phyloP scores from a whole-genome alignment of 2,888 invertebrate species.

The Hirtodrosophila cameraria region DNA sequence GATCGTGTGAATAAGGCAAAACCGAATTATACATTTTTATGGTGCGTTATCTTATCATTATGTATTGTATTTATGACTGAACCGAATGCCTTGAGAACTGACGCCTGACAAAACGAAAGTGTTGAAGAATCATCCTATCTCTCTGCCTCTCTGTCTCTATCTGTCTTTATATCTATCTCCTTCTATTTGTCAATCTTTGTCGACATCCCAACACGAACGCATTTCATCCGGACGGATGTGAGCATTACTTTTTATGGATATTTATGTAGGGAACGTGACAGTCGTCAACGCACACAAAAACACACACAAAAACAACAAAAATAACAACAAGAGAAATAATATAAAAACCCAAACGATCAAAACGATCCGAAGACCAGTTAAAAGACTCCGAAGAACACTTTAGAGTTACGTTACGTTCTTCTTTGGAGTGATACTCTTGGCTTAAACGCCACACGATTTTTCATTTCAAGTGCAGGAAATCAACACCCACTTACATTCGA shows the following conservation, averaged over 20 bases:
- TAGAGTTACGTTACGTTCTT: slow-evolving; percentile 6
- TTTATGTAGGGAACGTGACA: slow-evolving; percentile 77
- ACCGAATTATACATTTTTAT: slow-evolving; percentile 49
- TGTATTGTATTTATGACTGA: slow-evolving; percentile 58
- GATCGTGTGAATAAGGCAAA: slow-evolving; percentile 69
- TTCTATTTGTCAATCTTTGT: slow-evolving; percentile 37
- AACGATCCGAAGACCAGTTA: slow-evolving; percentile 11
- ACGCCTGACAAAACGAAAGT: slow-evolving; percentile 53
- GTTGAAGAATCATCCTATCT: slow-evolving; percentile 43
- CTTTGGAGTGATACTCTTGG: slow-evolving; percentile 2
- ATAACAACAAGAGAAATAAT: slow-evolving; percentile 17
- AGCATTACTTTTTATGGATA: slow-evolving; percentile 81
- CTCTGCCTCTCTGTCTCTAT: background rate
- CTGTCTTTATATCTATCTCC: slow-evolving; percentile 1
- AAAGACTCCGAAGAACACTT: slow-evolving; percentile 38
- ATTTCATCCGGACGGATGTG: slow-evolving; percentile 77
- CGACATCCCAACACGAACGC: slow-evolving; percentile 60
- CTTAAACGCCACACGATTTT: slow-evolving; percentile 54
- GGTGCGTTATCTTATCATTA: slow-evolving; percentile 67
- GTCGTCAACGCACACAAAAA: slow-evolving; percentile 44
- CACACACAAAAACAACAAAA: slow-evolving; percentile 3
- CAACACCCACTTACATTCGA: slow-evolving; percentile 23
- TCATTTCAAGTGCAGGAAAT: slow-evolving; percentile 59
- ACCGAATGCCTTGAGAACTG: slow-evolving; percentile 57
- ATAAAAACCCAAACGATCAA: slow-evolving; percentile 5